Evolutionary conservation across 2,797 vertebrate genomes (phyloP).

Genomic region (Gymnothorax reevesii): DNA sequence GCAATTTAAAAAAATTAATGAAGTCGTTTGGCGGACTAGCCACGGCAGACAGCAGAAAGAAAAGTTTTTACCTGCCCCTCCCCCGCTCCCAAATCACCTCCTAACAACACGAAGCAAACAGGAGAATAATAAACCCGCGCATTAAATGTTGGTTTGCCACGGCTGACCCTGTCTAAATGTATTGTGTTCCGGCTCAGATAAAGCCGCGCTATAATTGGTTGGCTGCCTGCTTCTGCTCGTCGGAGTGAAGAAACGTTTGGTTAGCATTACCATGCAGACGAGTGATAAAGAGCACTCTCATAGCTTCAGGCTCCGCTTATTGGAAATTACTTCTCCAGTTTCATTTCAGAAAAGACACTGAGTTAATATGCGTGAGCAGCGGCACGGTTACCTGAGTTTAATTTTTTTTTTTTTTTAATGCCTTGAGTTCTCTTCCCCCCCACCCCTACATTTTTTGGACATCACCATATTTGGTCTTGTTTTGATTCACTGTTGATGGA

Average conservation of each 20-base stretch:
- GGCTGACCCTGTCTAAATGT: constrained; percentile 63
- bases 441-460: neutral
- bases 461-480: neutral
- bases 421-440: neutral
- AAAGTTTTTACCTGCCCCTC: constrained; percentile 8
- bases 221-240: constrained; percentile 63
- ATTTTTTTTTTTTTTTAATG: constrained; percentile 7
- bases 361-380: constrained; percentile 15
- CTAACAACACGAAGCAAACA: neutral
- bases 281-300: constrained; percentile 53
- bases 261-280: constrained; percentile 58
- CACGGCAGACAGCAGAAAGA: neutral
- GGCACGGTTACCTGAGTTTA: constrained; percentile 4
- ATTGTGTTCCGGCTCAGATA: constrained; percentile 60
- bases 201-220: constrained; percentile 71
- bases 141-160: constrained; percentile 61
- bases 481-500: neutral
- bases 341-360: constrained; percentile 7
- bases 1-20: constrained; percentile 57
- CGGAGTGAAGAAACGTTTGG: constrained; percentile 54
- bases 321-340: constrained; percentile 46
- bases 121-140: constrained; percentile 38
- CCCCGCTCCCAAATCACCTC: neutral
- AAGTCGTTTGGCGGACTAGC: constrained; percentile 35
- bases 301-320: constrained; percentile 52